phyloP scores from a whole-genome alignment of 2,113 vertebrate genomes.

The Cercopithecus mona region DNA sequence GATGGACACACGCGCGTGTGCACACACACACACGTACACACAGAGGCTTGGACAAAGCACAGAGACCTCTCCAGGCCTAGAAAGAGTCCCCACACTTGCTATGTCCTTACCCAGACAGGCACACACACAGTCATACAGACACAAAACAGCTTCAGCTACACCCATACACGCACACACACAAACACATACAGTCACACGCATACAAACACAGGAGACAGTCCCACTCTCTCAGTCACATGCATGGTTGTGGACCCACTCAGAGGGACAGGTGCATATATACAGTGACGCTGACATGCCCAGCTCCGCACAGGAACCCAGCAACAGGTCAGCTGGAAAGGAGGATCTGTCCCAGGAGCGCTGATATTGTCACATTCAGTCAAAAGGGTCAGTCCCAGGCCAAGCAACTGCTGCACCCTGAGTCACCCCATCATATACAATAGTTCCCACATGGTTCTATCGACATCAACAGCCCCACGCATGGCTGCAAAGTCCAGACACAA shows the following conservation, averaged over 20 bases:
- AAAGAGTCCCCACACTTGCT: not conserved
- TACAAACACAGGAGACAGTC: not conserved
- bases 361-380: not conserved
- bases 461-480: rapidly evolving
- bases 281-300: not conserved
- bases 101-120: not conserved
- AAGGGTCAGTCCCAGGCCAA: not conserved
- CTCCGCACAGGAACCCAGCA: rapidly evolving
- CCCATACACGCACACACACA: not conserved
- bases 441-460: rapidly evolving
- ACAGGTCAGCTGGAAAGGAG: not conserved
- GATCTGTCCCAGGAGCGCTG: not conserved
- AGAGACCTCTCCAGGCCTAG: not conserved
- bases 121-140: not conserved
- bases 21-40: not conserved
- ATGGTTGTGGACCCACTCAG: not conserved
- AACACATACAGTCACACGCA: not conserved
- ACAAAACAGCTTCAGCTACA: not conserved
- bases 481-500: not conserved
- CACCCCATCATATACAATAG: rapidly evolving
- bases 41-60: not conserved
- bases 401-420: rapidly evolving
- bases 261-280: not conserved
- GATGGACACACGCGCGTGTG: rapidly evolving
- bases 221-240: not conserved